Conservation (phyloP, 2,113 vertebrate genomes). For the Rhabdornis inornatus region DNA sequence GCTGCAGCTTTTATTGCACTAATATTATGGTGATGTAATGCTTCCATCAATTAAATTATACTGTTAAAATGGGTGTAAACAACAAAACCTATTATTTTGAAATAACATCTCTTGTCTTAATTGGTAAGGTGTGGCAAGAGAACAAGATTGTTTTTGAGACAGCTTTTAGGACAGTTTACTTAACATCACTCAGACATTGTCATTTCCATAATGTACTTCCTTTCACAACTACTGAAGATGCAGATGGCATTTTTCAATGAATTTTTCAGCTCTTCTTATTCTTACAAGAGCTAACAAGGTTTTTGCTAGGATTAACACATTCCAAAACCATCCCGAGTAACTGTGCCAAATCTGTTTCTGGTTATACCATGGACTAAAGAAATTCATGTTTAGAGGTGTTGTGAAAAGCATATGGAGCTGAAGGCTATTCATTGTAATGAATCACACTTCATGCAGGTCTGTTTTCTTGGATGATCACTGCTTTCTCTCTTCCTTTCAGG, state of each 20-base stretch:
- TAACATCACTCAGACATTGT: neutral
- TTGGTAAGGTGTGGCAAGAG: constrained; percentile 3
- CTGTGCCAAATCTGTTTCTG: neutral
- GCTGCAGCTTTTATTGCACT: neutral
- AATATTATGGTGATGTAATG: constrained; percentile 11
- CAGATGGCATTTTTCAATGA: neutral
- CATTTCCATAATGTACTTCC: neutral
- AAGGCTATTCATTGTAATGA: neutral
- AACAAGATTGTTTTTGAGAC: neutral
- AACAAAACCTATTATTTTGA: constrained; percentile 33
- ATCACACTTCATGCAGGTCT: neutral
- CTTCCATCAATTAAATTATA: constrained; percentile 12
- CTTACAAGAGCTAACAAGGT: neutral
- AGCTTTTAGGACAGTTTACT: neutral
- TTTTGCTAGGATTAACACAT: neutral
- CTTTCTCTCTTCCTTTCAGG: neutral
- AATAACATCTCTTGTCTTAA: constrained; percentile 21
- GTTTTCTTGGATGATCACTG: neutral
- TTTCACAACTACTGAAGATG: neutral
- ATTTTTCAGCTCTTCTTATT: neutral
- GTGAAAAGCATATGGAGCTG: neutral
- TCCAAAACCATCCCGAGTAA: neutral
- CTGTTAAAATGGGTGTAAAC: constrained; percentile 4
- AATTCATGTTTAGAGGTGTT: neutral
- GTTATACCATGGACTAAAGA: neutral